These are phyloP conservation scores for Salvelinus sp. DNA, from an alignment of 2,113 vertebrate species.

Conservation along the genomic window DNA sequence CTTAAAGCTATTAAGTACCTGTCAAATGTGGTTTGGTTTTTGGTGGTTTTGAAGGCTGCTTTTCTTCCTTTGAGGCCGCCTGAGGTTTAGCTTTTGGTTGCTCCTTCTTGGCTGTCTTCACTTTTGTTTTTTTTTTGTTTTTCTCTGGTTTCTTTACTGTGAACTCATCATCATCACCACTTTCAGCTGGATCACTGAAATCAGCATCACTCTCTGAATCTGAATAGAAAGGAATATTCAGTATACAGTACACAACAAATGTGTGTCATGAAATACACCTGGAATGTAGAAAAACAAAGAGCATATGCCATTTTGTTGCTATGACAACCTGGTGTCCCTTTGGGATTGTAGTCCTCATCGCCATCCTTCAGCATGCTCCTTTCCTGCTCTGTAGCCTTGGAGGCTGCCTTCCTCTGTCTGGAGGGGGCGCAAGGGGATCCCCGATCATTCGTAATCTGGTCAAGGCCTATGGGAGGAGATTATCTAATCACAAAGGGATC, in stretches of 20 bases:
- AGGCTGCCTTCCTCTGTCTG: slow-evolving; percentile 50
- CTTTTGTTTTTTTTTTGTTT: slow-evolving; percentile 4
- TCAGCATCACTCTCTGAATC: slow-evolving; percentile 75
- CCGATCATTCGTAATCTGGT: slow-evolving; percentile 67
- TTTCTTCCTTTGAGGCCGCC: slow-evolving; percentile 62
- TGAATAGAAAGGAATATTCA: slow-evolving; percentile 21
- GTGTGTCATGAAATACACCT: neutral
- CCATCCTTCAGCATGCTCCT: slow-evolving; percentile 42
- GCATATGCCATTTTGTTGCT: neutral
- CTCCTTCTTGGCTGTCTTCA: slow-evolving; percentile 43
- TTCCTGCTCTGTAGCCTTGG: slow-evolving; percentile 35
- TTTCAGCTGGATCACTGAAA: slow-evolving; percentile 69
- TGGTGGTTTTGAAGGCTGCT: slow-evolving; percentile 49
- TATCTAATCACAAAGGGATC: neutral
- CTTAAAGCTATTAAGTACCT: slow-evolving; percentile 38
- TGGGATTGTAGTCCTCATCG: slow-evolving; percentile 69
- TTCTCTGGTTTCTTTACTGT: slow-evolving; percentile 60
- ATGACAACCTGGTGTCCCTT: slow-evolving; percentile 61
- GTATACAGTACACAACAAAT: neutral
- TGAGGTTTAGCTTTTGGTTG: slow-evolving; percentile 27
- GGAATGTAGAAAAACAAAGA: slow-evolving; percentile 2
- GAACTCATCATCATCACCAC: slow-evolving; percentile 75
- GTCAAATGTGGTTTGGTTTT: slow-evolving; percentile 49
- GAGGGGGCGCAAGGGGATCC: neutral
- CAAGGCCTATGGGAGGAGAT: slow-evolving; percentile 66